Percentiles rank a stretch among this genome's conserved stretches.
phyloP scores from a whole-genome alignment of 1,140 invertebrate genomes.

The Maniola jurtina region DNA sequence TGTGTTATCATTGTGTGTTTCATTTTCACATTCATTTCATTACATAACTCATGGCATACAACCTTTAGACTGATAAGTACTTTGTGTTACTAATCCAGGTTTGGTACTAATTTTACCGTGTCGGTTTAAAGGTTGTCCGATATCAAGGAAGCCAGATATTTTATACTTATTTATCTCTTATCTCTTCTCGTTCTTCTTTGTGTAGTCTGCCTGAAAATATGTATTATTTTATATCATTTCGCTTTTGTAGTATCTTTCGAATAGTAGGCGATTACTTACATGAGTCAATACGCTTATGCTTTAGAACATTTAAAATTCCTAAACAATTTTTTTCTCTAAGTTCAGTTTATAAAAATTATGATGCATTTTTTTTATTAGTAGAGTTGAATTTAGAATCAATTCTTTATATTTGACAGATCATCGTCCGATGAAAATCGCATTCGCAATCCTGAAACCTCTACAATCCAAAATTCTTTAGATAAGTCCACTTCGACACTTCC shows the following conservation, averaged over 20 bases:
- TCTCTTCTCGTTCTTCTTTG: conserved; percentile 16
- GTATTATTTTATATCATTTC: conserved; percentile 24
- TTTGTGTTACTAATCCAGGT: conserved; percentile 34
- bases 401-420: conserved; percentile 79
- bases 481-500: conserved; percentile 44
- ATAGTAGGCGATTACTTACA: conserved; percentile 1
- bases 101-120: conserved; percentile 31
- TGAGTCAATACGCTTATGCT: neutral
- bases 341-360: conserved; percentile 12
- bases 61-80: conserved; percentile 50
- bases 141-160: conserved; percentile 4
- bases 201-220: conserved; percentile 29
- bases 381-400: conserved; percentile 59
- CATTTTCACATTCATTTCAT: conserved; percentile 18
- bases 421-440: conserved; percentile 75
- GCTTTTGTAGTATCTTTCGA: conserved; percentile 74
- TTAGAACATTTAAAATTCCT: neutral
- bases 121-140: conserved; percentile 51
- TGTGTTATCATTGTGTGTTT: conserved; percentile 1
- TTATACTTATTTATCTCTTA: conserved; percentile 8
- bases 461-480: conserved; percentile 53
- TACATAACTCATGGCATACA: conserved; percentile 27
- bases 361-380: conserved; percentile 3
- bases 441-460: conserved; percentile 54
- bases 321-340: conserved; percentile 12